These are phyloP conservation scores for Mesitornis unicolor DNA, from an alignment of 2,113 vertebrate species.

Conservation along the genomic window DNA sequence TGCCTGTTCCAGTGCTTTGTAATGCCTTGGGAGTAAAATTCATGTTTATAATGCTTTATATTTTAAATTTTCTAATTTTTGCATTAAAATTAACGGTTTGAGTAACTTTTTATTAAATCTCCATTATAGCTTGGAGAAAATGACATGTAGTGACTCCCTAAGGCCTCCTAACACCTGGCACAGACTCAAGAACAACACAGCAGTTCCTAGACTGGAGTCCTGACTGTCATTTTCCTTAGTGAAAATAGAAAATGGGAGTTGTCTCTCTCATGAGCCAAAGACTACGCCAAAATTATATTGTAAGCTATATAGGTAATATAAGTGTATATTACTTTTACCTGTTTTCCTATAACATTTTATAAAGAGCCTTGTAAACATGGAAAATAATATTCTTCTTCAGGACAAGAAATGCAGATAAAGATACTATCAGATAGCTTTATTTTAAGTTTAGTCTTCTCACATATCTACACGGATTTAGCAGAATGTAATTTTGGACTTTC, in stretches of 20 bases:
- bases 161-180: conserved; percentile 29
- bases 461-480: neutral
- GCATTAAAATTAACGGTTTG: neutral
- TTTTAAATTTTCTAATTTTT: neutral
- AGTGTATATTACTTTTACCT: neutral
- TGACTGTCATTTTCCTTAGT: conserved; percentile 50
- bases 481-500: neutral
- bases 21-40: neutral
- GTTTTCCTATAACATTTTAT: neutral
- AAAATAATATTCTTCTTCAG: neutral
- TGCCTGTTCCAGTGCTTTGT: neutral
- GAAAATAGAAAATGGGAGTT: conserved; percentile 50
- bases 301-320: neutral
- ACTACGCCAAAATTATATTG: neutral
- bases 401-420: neutral
- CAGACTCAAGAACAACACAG: conserved; percentile 32
- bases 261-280: neutral
- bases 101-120: neutral
- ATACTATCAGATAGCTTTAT: neutral
- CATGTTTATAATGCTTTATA: neutral
- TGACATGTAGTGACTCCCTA: neutral
- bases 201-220: conserved; percentile 37
- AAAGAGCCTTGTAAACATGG: neutral
- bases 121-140: neutral
- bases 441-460: neutral